phyloP scores from a whole-genome alignment of 2,888 invertebrate genomes.

The Stramonita haemastoma region DNA sequence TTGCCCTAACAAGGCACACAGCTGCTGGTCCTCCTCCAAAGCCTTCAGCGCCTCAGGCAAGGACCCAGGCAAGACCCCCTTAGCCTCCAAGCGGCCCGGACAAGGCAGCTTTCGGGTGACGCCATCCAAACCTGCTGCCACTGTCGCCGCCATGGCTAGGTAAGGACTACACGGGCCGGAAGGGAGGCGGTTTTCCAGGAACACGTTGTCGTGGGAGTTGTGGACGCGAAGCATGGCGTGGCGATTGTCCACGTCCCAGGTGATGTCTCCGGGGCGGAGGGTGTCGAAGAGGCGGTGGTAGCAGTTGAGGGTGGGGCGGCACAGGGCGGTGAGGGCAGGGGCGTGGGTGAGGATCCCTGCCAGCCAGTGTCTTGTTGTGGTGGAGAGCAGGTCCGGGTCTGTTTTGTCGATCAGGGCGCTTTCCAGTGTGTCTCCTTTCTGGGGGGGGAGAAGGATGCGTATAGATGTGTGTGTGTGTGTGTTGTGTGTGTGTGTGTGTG shows the following conservation, averaged over 20 bases:
- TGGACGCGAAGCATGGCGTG: constrained; percentile 40
- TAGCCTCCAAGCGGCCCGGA: constrained; percentile 24
- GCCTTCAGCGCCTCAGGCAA: constrained; percentile 38
- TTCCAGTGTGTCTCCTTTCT: not conserved
- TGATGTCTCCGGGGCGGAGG: constrained; percentile 44
- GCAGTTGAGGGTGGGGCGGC: constrained; percentile 52
- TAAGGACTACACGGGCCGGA: constrained; percentile 49
- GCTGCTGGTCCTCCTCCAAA: constrained; percentile 39
- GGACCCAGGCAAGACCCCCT: not conserved
- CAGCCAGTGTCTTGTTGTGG: constrained; percentile 48
- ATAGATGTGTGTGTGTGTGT: not conserved
- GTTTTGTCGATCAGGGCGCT: constrained; percentile 43
- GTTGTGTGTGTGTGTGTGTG: constrained; percentile 16
- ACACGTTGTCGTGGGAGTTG: constrained; percentile 44
- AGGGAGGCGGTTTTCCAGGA: constrained; percentile 50
- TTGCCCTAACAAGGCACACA: constrained; percentile 26
- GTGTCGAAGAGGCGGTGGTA: constrained; percentile 41
- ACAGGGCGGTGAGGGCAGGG: constrained; percentile 47
- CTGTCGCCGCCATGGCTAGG: constrained; percentile 48
- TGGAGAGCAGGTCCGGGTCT: constrained; percentile 33
- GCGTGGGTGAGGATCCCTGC: constrained; percentile 50
- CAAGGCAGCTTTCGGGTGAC: constrained; percentile 46
- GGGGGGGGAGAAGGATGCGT: not conserved
- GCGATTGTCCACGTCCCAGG: constrained; percentile 50
- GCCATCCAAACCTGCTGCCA: constrained; percentile 53